Percentiles rank a stretch among this genome's conserved stretches.
These are phyloP conservation scores for Oceanites oceanicus DNA, from an alignment of 2,113 vertebrate species.

Conservation along the genomic window DNA sequence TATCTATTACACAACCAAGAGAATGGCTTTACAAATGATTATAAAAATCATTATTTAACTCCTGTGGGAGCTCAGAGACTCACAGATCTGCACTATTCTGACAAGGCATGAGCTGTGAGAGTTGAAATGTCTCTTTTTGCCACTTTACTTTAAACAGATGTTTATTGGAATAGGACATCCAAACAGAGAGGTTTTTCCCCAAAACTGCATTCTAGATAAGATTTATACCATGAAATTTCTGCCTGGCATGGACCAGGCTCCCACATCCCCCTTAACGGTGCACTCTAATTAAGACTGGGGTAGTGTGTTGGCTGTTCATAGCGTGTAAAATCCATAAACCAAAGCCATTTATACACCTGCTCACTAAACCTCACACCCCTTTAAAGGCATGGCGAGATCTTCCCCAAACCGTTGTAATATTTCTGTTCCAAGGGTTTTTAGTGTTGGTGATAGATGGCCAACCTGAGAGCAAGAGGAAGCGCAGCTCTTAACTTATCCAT, in stretches of 20 bases:
- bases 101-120: not conserved
- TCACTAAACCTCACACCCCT: not conserved
- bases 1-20: not conserved
- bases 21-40: not conserved
- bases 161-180: not conserved
- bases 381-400: not conserved
- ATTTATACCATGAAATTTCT: not conserved
- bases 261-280: not conserved
- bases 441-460: not conserved
- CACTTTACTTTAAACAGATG: not conserved
- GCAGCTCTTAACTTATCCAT: not conserved
- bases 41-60: conserved; percentile 14
- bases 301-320: conserved; percentile 40
- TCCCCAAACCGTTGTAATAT: not conserved
- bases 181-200: not conserved
- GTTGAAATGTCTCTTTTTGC: not conserved
- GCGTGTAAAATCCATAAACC: conserved; percentile 5
- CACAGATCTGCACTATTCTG: not conserved
- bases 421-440: not conserved
- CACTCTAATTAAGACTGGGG: conserved; percentile 22
- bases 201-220: not conserved
- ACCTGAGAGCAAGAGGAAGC: not conserved
- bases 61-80: not conserved
- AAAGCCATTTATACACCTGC: conserved; percentile 19
- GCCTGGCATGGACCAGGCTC: not conserved